Evolutionary conservation across 1,140 invertebrate genomes (phyloP).

Genomic region (Ceratina australensis): DNA sequence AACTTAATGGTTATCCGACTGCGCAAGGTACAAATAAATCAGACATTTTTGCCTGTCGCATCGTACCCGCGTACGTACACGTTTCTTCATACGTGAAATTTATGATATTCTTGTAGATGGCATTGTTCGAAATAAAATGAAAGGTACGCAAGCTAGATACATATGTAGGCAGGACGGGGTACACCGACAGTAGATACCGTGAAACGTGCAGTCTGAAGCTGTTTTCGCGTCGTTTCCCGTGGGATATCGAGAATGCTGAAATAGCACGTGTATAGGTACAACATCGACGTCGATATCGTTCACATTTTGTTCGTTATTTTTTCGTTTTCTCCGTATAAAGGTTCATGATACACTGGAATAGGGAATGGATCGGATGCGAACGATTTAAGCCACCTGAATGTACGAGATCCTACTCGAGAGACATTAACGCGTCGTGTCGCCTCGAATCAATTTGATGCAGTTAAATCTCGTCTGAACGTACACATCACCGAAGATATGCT

Average conservation of each 20-base stretch:
- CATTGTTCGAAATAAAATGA: constrained; percentile 30
- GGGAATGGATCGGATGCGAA: constrained; percentile 15
- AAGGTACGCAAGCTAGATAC: no score
- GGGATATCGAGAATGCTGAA: constrained; percentile 39
- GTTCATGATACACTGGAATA: constrained; percentile 21
- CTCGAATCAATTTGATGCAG: constrained; percentile 7
- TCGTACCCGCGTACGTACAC: neutral
- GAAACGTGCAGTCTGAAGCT: constrained; percentile 29
- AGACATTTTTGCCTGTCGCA: neutral
- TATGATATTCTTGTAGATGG: constrained; percentile 9
- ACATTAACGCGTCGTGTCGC: neutral
- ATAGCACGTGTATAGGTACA: constrained; percentile 38
- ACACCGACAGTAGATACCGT: neutral
- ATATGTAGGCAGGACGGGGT: constrained; percentile 3
- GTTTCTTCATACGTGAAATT: constrained; percentile 16
- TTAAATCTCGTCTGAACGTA: constrained; percentile 4
- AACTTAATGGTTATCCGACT: neutral
- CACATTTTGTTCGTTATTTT: constrained; percentile 24
- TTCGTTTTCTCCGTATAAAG: constrained; percentile 28
- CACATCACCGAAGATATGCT: neutral
- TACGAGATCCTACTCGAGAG: neutral
- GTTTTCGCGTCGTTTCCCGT: constrained; percentile 40
- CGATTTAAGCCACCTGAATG: constrained; percentile 32
- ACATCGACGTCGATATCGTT: constrained; percentile 50
- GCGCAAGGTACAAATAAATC: constrained; percentile 4